Percentiles rank a stretch among this genome's conserved stretches.
Evolutionary conservation across 2,113 vertebrate species (phyloP).

Genomic region (Psettodes erumei): DNA sequence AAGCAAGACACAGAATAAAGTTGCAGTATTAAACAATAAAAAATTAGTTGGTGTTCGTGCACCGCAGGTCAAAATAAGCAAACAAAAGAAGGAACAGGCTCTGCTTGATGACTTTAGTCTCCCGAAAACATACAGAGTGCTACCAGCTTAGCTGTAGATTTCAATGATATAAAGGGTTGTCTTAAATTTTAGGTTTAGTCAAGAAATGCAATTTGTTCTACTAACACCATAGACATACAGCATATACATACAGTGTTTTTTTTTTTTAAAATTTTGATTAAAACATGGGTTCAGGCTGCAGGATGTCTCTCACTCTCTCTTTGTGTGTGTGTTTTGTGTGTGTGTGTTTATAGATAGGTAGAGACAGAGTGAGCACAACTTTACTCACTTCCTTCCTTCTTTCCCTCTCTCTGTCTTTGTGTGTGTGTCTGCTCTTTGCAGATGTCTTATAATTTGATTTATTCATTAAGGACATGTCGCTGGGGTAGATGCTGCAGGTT

Average conservation of each 20-base stretch:
- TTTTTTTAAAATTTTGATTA: too few species aligned
- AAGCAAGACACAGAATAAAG: not conserved
- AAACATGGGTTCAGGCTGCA: too few species aligned
- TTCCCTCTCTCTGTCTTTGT: not conserved
- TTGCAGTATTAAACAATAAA: not conserved
- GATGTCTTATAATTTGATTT: slow-evolving; percentile 27
- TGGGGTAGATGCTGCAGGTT: not conserved
- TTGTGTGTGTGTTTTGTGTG: too few species aligned
- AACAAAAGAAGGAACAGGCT: not conserved
- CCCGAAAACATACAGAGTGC: not conserved
- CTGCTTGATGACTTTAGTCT: not conserved
- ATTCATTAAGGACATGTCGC: not conserved
- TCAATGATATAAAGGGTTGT: too few species aligned
- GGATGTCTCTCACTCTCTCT: too few species aligned
- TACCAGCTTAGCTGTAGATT: not conserved
- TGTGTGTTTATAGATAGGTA: too few species aligned
- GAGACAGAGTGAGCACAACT: too few species aligned
- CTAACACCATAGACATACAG: too few species aligned
- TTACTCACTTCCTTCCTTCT: not conserved
- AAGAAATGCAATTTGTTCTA: not conserved
- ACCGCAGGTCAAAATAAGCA: not conserved
- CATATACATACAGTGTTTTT: too few species aligned
- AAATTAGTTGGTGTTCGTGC: not conserved
- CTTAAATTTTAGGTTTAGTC: not conserved
- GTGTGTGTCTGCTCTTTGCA: not conserved